A percentile compares a stretch with the other conserved stretches of the same genome.
Evolutionary conservation across 2,113 vertebrate species (phyloP).

Genomic region (Pseudorasbora parva): DNA sequence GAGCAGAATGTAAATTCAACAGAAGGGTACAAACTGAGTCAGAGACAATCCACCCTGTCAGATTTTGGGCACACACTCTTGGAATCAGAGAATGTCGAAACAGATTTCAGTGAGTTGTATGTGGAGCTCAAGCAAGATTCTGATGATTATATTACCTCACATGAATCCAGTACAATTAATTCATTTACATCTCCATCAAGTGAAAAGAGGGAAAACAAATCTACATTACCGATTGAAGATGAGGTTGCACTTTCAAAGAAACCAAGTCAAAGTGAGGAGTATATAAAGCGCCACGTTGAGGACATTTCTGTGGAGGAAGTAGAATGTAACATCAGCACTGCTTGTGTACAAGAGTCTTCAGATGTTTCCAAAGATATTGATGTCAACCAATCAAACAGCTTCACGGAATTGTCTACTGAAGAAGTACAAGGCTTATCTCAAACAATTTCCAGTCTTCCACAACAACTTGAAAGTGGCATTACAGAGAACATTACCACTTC

Average conservation of each 20-base stretch:
- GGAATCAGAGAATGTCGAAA: conserved; percentile 72
- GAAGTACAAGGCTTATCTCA: conserved; percentile 11
- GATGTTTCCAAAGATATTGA: conserved; percentile 23
- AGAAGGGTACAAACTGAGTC: conserved; percentile 52
- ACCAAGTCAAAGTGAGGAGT: conserved; percentile 48
- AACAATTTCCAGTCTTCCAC: not conserved
- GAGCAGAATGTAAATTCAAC: conserved; percentile 36
- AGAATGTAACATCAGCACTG: conserved; percentile 6
- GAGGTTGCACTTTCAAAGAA: conserved; percentile 29
- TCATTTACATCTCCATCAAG: conserved; percentile 15
- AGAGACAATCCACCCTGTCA: conserved; percentile 62
- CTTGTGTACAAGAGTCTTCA: conserved; percentile 24
- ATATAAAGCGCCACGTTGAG: conserved; percentile 62
- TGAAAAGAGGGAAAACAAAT: conserved; percentile 33
- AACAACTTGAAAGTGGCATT: conserved; percentile 33
- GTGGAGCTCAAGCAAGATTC: conserved; percentile 61
- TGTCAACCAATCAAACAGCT: conserved; percentile 46
- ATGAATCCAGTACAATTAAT: conserved; percentile 25
- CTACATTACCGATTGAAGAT: conserved; percentile 14
- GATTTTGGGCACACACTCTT: conserved; percentile 74
- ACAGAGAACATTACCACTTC: not conserved
- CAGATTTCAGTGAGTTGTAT: conserved; percentile 69
- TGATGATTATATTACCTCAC: conserved; percentile 47
- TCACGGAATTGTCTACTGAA: conserved; percentile 23
- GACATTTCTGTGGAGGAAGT: conserved; percentile 62